These are phyloP conservation scores for Liparis tanakae DNA, from an alignment of 2,797 vertebrate genomes.

Conservation along the genomic window DNA sequence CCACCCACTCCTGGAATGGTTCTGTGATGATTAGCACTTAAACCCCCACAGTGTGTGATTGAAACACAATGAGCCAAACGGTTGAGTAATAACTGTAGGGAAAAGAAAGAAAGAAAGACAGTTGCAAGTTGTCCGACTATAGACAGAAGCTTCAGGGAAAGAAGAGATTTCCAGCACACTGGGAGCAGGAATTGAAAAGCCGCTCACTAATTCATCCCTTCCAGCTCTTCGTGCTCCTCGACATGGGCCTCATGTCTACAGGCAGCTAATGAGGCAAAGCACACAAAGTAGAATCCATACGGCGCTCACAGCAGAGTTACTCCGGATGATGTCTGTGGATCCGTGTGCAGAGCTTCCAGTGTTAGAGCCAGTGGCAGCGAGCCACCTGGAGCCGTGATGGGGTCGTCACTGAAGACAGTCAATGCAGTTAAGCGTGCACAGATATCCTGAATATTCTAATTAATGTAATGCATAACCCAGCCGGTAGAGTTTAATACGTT, in stretches of 20 bases:
- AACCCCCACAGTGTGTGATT: background rate
- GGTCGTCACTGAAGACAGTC: no score
- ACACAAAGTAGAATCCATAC: background rate
- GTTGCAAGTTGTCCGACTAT: background rate
- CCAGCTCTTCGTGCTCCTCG: background rate
- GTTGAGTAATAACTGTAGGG: background rate
- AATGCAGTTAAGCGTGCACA: background rate
- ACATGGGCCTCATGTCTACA: background rate
- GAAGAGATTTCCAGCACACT: background rate
- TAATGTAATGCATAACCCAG: background rate
- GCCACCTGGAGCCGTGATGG: background rate
- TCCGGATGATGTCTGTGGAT: background rate
- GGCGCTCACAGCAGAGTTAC: background rate
- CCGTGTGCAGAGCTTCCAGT: background rate
- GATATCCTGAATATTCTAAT: background rate
- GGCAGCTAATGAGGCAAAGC: background rate
- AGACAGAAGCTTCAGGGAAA: background rate
- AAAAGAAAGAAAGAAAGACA: background rate
- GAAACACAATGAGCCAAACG: background rate
- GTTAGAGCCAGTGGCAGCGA: background rate
- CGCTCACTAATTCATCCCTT: background rate
- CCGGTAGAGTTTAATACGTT: background rate
- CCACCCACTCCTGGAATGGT: background rate
- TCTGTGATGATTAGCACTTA: background rate
- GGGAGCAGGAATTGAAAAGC: background rate